phyloP scores from a whole-genome alignment of 2,113 vertebrate genomes.

The Mungos mungo region DNA sequence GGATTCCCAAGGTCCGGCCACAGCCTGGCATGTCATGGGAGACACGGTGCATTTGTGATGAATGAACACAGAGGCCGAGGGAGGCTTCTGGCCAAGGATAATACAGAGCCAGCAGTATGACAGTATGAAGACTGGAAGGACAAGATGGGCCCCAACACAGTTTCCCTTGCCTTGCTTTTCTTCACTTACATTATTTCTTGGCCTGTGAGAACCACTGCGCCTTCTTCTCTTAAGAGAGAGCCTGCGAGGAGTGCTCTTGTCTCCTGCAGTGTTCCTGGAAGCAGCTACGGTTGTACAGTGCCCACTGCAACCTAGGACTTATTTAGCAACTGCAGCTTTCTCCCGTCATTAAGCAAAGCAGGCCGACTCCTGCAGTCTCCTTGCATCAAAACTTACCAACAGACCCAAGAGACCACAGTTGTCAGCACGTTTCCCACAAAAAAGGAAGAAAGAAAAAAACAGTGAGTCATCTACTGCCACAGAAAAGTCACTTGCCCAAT shows the following conservation, averaged over 20 bases:
- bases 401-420: not conserved
- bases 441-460: not conserved
- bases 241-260: not conserved
- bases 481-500: constrained; percentile 25
- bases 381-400: not conserved
- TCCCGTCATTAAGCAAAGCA: constrained; percentile 44
- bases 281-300: not conserved
- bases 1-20: not conserved
- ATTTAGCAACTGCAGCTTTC: not conserved
- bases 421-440: not conserved
- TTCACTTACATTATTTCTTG: not conserved
- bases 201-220: not conserved
- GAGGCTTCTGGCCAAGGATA: not conserved
- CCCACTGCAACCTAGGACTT: not conserved
- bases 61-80: not conserved
- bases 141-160: not conserved
- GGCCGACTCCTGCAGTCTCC: not conserved
- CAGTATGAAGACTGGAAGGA: not conserved
- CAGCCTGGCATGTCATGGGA: not conserved
- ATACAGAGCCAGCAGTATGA: not conserved
- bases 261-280: not conserved
- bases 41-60: not conserved
- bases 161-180: not conserved
- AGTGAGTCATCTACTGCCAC: not conserved
- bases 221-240: not conserved